Base-by-base conservation (phyloP, 1,140 invertebrate genomes). In the Drosophila bifasciata region DNA sequence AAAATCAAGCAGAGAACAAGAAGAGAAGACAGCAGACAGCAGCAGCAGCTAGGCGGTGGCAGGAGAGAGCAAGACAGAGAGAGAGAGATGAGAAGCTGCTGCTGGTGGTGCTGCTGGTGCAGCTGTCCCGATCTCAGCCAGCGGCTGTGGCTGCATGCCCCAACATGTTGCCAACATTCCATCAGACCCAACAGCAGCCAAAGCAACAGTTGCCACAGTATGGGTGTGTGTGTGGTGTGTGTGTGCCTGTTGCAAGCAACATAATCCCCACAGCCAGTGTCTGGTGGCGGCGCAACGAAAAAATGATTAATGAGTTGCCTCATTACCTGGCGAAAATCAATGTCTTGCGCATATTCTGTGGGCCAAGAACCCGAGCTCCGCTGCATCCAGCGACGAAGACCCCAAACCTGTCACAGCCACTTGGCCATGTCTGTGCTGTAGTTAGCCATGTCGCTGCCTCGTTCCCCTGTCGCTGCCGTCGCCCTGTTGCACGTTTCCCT, bases 271-370 rank as follows among this genome's bases (percentile, higher is more conserved):
- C 63, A 81, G 68, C 62, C 77, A 58, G 61, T 81, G 75, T 66
- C 70, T 72, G 64, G 67, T 66, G 28, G 28, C 28, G 9, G 67
- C 72, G 57, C 61, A 76, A 79, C 56, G 48, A 79, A 83, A 89
- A 83, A 88, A 88, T 88, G 83, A 88, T 88, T 88, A 88, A 88
- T 88, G 83, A 88, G 83, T 79, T 89, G 71, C 84, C 83, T 88
- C 83, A 88, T 88, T 88, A 88, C 83, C 71, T 89, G 63, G 79
- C 83, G 79, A 88, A 83, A 88, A 88, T 88, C 83, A 88, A 88
- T 88, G 83, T 88, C 84, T 76, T 76, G 75, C 83, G 64, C 74
- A 83, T 85, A 78, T 76, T 79, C 79, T 60, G 53, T 69, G 67
- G 68, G 36, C 75, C 83, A 74, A 76, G 81, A 74, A 73, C 68